Evolutionary conservation across 2,888 invertebrate species (phyloP), one percentile per base, ranked within the genome.

Genomic region (Halictus quadricinctus): DNA sequence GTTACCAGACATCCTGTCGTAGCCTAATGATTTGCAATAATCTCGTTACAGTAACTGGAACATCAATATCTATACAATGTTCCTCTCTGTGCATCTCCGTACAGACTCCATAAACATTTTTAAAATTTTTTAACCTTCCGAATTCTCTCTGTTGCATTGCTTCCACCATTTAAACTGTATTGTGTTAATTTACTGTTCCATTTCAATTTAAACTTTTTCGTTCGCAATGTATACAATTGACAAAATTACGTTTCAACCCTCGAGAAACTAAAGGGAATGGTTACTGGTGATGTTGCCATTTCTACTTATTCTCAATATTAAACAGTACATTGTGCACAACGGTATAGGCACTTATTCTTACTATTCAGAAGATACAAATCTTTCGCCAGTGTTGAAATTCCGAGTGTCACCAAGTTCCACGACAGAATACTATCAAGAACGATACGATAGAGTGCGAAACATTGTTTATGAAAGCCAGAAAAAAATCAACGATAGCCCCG

Each of bases 1-100:
- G 36, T 79, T 58, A 43, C 43, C 79, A 83, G 79, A 85, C 77
- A 78, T 60, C 58, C 77, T 72, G 66, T 41, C 18, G 36, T 69
- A 15, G 60, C 60, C 15, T 15, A 29, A 29, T 7, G 7, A 64
- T 64, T 64, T 36, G 15, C 29, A 36, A 64, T 15, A 15, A 15
- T 64, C 36, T 2, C 7, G 7, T 15, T 64, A 58, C 1, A 5
- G 5, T n/a, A 58, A 58, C 10, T 12, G n/a, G 29, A 64, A 29
- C 29, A 15, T 3, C 29, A 29, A 8, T 29, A 4, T 64, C 2
- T 3, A 64, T 64, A 4, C 29, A 29, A n/a, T n/a, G 12, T n/a
- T n/a, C 8, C 4, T 0, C 58, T 12, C 21, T n/a, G n/a, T n/a
- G 12, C 58, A 12, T n/a, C 12, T 58, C 21, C 21, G 58, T 58